Conservation (phyloP, 2,797 vertebrate genomes). For the Gadopsis bispinosus region DNA sequence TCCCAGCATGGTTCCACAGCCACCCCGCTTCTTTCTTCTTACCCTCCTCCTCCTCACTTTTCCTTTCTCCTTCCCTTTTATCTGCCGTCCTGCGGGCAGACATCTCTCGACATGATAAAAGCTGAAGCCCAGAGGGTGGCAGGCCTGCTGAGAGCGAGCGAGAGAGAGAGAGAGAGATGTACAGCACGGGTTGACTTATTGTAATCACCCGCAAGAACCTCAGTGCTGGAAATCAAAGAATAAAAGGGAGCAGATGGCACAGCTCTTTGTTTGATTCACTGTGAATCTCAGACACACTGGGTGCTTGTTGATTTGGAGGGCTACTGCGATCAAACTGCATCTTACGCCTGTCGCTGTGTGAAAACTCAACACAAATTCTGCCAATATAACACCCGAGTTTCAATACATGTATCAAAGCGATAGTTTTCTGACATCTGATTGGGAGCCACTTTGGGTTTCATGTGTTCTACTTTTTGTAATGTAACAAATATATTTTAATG, state of each 20-base stretch:
- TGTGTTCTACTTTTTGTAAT: not conserved
- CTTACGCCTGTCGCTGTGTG: not conserved
- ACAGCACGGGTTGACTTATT: conserved; percentile 24
- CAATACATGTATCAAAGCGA: not conserved
- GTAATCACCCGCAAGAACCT: conserved; percentile 15
- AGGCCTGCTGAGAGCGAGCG: not conserved
- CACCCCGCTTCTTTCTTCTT: not conserved
- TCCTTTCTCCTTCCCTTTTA: conserved; percentile 36
- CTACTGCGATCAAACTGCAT: not conserved
- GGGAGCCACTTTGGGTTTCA: not conserved
- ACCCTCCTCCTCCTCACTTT: not conserved
- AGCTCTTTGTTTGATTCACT: conserved; percentile 7
- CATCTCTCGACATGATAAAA: conserved; percentile 55
- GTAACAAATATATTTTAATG: not conserved
- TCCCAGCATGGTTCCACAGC: conserved; percentile 13
- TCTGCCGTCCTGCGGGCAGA: conserved; percentile 48
- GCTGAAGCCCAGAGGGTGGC: conserved; percentile 41
- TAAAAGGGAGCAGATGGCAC: not conserved
- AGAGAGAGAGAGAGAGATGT: not conserved
- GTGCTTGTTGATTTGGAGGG: no score
- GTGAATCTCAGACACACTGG: not conserved
- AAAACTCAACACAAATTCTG: not conserved
- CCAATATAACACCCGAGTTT: not conserved
- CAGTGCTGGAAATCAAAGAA: not conserved
- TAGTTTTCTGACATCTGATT: not conserved